phyloP scores from a whole-genome alignment of 2,113 vertebrate genomes.

The Halcyon senegalensis region DNA sequence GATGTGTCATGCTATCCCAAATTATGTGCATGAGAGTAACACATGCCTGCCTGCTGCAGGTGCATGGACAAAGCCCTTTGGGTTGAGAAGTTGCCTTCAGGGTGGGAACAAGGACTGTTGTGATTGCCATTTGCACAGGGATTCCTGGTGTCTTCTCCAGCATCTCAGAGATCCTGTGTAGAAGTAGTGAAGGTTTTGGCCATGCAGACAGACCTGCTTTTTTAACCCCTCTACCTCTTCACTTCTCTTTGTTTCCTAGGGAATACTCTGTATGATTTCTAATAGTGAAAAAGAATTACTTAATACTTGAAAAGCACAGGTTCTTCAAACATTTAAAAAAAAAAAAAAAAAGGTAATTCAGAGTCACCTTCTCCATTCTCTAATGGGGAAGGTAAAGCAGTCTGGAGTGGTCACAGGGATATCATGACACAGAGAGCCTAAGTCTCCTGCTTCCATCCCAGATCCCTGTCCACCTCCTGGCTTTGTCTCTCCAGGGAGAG shows the following conservation, averaged over 20 bases:
- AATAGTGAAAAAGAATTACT: background rate
- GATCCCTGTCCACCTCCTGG: fast-evolving
- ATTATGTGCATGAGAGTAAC: fast-evolving
- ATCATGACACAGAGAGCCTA: background rate
- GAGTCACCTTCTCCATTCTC: background rate
- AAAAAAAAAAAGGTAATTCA: background rate
- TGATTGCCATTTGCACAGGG: background rate
- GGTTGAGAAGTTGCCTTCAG: background rate
- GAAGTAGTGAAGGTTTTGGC: background rate
- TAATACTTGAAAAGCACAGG: background rate
- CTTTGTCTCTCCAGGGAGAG: background rate
- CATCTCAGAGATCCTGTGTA: background rate
- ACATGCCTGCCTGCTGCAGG: fast-evolving
- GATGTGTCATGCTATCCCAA: background rate
- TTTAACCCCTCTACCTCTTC: background rate
- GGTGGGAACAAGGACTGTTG: background rate
- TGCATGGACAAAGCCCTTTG: background rate
- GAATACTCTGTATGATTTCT: background rate
- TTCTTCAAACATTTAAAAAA: background rate
- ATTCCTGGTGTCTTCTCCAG: background rate
- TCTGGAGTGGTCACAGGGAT: too few species aligned
- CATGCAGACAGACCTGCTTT: background rate
- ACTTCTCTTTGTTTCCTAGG: background rate
- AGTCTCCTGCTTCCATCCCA: background rate
- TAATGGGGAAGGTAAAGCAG: background rate